Percentiles rank a stretch among this genome's conserved stretches.
Conservation (phyloP, 2,888 invertebrate genomes). For the Cheiracanthium punctorium region DNA sequence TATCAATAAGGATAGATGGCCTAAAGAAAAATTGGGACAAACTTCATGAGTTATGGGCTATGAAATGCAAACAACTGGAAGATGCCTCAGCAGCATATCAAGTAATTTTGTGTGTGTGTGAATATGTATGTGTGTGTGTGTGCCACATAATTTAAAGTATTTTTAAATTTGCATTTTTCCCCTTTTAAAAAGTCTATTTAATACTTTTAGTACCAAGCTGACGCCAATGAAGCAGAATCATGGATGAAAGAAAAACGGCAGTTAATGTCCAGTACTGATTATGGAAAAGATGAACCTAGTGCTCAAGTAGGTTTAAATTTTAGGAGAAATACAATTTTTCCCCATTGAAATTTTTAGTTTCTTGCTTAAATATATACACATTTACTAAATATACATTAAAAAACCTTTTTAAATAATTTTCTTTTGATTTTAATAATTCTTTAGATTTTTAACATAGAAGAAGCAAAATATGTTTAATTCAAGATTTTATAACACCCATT, state of each 20-base stretch:
- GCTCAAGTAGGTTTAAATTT: constrained; percentile 83
- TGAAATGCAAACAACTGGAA: constrained; percentile 85
- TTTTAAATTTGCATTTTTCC: not conserved
- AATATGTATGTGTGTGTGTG: too few species aligned
- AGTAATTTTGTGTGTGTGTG: constrained; percentile 77
- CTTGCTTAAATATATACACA: too few species aligned
- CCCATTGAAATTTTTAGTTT: too few species aligned
- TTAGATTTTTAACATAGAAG: too few species aligned
- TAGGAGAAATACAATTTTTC: too few species aligned
- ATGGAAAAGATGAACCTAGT: constrained; percentile 93
- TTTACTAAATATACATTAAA: too few species aligned
- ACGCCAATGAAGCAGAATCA: constrained; percentile 97
- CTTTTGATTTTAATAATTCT: too few species aligned
- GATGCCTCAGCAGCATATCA: constrained; percentile 95
- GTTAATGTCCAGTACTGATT: constrained; percentile 90
- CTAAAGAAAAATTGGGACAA: constrained; percentile 90
- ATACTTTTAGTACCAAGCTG: constrained; percentile 87
- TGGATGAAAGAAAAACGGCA: constrained; percentile 98
- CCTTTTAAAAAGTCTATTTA: not conserved
- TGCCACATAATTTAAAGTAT: not conserved
- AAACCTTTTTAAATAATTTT: too few species aligned
- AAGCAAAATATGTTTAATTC: too few species aligned
- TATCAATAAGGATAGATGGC: constrained; percentile 86
- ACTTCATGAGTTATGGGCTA: constrained; percentile 87
- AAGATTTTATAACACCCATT: not conserved